Base-by-base conservation (phyloP, 2,888 invertebrate species). In the Pyrgus malvae region DNA sequence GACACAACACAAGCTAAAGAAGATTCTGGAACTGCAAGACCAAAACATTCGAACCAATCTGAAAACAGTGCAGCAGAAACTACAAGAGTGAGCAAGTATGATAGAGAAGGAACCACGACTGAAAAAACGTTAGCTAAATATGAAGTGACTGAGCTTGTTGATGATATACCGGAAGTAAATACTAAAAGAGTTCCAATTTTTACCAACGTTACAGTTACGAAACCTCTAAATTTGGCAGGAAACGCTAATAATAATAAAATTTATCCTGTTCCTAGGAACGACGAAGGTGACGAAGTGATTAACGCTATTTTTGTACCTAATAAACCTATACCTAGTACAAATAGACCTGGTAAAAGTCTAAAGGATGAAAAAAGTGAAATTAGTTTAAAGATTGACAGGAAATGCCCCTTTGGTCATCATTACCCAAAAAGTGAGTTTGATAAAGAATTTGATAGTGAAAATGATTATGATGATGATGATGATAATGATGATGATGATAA, bases 101-200 rank as follows among this genome's bases (percentile, higher is more conserved):
- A 25, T 4, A 45, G 9, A 33, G 31, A 46, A 46, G 54, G 31
- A 46, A 27, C 31, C 8, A 40, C 40, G 5, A 40, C 54, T 4
- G 23, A 54, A 16, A 54, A 33, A 40, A 45, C n/a, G 33, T 16
- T 54, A 2, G 38, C 46, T 31, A 46, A 31, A n/a, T 54, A 54
- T 33, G 54, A 54, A 54, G 54, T 54, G 12, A 54, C 54, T 1
- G 54, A 54, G 33, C 16, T 54, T 1, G 40, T 54, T 46, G 16
- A 25, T 1, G 54, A 54, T 12, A 11, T 46, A 31, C 54, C 54
- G 1, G 46, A 54, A 14, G 11, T 5, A 7, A 40, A 12, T 2
- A 40, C 46, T n/a, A 35, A 14, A 44, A 27, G 40, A 1, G 9
- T 38, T 1, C 38, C 46, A 6, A 33, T 54, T 40, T 17, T 46